Conservation (phyloP, 2,797 vertebrate species). For the Onychomys leucogaster region DNA sequence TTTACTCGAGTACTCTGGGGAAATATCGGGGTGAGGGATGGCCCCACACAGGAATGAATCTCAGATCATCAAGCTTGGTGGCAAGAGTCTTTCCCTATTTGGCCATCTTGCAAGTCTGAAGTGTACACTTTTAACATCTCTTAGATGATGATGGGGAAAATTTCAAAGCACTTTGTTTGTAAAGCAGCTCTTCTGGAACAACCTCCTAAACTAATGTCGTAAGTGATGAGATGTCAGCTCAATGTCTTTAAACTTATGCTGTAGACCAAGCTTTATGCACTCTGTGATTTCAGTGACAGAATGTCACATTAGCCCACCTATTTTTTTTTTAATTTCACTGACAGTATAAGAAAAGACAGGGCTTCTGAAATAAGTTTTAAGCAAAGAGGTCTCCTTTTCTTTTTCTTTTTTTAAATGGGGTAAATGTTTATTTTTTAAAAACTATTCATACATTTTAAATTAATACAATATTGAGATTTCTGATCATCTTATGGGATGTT, state of each 20-base stretch:
- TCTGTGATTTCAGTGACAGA: constrained; percentile 54
- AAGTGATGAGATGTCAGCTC: not conserved
- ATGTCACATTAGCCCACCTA: constrained; percentile 46
- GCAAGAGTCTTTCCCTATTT: not conserved
- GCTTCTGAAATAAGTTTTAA: constrained; percentile 68
- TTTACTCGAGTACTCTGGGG: too few relatives aligned
- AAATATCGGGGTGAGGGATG: too few relatives aligned
- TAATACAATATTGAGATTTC: constrained; percentile 36
- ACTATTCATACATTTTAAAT: constrained; percentile 15
- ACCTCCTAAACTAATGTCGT: not conserved
- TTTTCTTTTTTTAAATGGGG: too few relatives aligned
- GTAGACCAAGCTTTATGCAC: not conserved
- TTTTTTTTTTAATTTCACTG: constrained; percentile 46
- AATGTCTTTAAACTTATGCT: constrained; percentile 41
- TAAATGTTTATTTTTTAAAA: constrained; percentile 27
- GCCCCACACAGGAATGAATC: not conserved
- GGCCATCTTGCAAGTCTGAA: not conserved
- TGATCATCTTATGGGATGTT: constrained; percentile 39
- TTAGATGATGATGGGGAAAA: not conserved
- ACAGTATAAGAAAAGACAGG: constrained; percentile 47
- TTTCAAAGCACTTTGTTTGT: not conserved
- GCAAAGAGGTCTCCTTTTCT: not conserved
- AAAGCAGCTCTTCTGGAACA: constrained; percentile 40
- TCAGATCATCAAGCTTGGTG: not conserved
- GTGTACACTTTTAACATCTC: not conserved